Evolutionary conservation across 2,888 invertebrate species (phyloP).

Genomic region (Prosopocoilus inquinatus): DNA sequence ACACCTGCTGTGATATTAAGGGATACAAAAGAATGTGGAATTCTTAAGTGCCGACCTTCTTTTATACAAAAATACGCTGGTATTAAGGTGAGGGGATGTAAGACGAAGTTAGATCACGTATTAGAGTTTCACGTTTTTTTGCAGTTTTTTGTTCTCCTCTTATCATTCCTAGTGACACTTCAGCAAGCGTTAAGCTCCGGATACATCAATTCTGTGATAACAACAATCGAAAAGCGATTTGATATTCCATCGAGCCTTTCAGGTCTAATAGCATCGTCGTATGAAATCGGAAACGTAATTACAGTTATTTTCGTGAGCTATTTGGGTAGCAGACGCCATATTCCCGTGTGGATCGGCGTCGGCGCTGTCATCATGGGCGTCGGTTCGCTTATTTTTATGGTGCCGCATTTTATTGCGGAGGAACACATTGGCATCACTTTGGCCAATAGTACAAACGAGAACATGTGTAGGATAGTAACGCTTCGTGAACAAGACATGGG

Average conservation of each 20-base stretch:
- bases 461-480: constrained; percentile 74
- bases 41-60: constrained; percentile 80
- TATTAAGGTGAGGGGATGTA: constrained; percentile 67
- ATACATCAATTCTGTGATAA: constrained; percentile 93
- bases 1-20: constrained; percentile 58
- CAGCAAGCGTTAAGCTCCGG: constrained; percentile 90
- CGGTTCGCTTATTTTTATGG: constrained; percentile 88
- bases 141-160: constrained; percentile 83
- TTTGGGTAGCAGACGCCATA: constrained; percentile 87
- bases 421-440: constrained; percentile 68
- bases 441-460: constrained; percentile 71
- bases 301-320: constrained; percentile 96
- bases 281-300: constrained; percentile 93
- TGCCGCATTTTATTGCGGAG: constrained; percentile 89
- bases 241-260: constrained; percentile 93
- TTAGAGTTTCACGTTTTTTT: constrained; percentile 37
- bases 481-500: constrained; percentile 74
- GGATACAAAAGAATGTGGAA: constrained; percentile 83
- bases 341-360: constrained; percentile 92
- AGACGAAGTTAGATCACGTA: neutral
- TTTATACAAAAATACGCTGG: constrained; percentile 86
- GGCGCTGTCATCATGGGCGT: constrained; percentile 92
- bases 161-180: constrained; percentile 85
- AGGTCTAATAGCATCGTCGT: constrained; percentile 89
- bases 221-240: constrained; percentile 93